Evolutionary conservation across 64 coral and sea anemone genomes (phyloP), one percentile per base, ranked within the genome.

Genomic region (Montipora foliosa): DNA sequence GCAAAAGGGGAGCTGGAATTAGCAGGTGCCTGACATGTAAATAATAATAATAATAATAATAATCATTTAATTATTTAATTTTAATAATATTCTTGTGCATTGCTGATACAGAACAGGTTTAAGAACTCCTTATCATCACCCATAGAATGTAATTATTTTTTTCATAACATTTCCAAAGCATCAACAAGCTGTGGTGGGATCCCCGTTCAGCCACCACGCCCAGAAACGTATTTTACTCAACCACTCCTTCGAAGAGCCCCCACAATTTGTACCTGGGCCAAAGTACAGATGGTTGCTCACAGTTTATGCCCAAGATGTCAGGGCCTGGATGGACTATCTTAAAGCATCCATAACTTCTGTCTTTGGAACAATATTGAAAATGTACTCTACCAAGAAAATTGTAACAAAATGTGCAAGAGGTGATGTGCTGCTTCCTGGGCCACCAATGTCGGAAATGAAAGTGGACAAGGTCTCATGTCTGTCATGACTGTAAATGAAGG

Each of bases 351-450:
- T 88, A 8, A 93, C 91, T 0, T 80, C 91, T 12, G 79, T 76
- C 0, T 94, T 94, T 88, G 89, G 84, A 6, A 29, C 1, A 19
- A 81, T 95, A 3, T 17, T 95, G 13, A 92, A 92, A 51, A 88
- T 95, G 89, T 83, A 91, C 67, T 91, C 89, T 15, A 92, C 78
- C 4, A 95, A 82, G 67, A 95, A 95, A 29, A 81, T 95, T 89
- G 94, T 88, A 6, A 93, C 25, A 62, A 96, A 96, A 51, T 9
- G 89, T 16, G 86, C 90, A 16, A 90, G 95, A n/a, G 21, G 79
- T 14, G 77, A 52, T 77, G 86, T 14, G 93, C 87, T 48, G 87
- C 91, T 25, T 46, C 79, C 1, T 93, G 89, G 83, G 74, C 21
- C n/a, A 92, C 89, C 0, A 92, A 95, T 57, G 55, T 95, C 60